phyloP scores from a whole-genome alignment of 2,797 vertebrate species.

The Arctocebus calabarensis region DNA sequence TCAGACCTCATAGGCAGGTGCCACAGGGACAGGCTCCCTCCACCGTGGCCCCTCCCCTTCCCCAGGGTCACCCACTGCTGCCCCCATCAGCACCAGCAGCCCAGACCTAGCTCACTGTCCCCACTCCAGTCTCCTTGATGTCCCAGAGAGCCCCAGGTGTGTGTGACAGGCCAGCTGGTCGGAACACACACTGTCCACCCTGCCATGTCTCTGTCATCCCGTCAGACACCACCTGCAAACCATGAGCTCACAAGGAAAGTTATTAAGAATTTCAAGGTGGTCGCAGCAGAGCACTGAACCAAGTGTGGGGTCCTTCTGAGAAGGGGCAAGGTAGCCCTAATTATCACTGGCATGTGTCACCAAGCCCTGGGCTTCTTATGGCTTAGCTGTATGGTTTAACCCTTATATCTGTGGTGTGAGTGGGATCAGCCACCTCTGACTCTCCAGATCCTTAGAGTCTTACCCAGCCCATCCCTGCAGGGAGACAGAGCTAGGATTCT shows the following conservation, averaged over 20 bases:
- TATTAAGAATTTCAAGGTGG: neutral
- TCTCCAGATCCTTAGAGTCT: no score
- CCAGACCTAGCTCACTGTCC: neutral
- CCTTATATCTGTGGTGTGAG: neutral
- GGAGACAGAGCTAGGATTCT: no score
- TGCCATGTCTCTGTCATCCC: neutral
- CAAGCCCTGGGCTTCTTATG: neutral
- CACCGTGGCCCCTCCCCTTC: neutral
- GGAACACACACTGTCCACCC: neutral
- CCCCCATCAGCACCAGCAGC: neutral
- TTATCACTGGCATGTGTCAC: neutral
- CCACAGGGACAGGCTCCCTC: neutral
- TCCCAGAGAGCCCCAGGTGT: neutral
- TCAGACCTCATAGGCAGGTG: no score
- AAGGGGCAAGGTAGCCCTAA: neutral
- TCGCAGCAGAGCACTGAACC: neutral
- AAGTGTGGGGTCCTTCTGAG: neutral
- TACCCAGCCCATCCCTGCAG: no score
- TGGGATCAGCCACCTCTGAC: neutral
- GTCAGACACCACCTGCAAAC: neutral
- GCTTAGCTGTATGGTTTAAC: neutral
- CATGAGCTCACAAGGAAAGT: neutral
- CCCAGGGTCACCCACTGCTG: neutral
- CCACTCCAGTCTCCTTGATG: neutral
- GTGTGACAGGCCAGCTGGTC: neutral